Percentiles rank a stretch among this genome's conserved stretches.
phyloP scores from a whole-genome alignment of 2,888 invertebrate species.

The Scaptomyza polygonia region DNA sequence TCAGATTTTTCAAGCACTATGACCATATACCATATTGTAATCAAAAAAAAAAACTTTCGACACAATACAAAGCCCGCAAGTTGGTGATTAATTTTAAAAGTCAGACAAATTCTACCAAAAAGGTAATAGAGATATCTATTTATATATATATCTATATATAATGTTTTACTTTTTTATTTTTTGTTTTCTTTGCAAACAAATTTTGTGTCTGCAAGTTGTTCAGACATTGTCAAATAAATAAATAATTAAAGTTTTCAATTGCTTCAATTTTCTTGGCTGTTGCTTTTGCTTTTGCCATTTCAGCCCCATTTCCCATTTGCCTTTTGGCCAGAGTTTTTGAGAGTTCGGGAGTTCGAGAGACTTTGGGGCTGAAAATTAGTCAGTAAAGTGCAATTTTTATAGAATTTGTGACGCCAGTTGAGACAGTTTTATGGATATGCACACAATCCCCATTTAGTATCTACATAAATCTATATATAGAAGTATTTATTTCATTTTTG shows the following conservation, averaged over 20 bases:
- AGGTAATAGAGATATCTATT: not conserved
- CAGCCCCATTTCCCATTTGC: not conserved
- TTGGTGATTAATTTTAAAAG: not conserved
- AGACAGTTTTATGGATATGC: slow-evolving; percentile 53
- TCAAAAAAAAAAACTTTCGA: not conserved
- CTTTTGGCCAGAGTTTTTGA: not conserved
- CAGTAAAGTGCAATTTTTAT: slow-evolving; percentile 35
- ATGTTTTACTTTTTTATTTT: not conserved
- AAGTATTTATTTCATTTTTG: slow-evolving; percentile 46
- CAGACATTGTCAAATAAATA: slow-evolving; percentile 5
- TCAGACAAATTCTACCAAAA: not conserved
- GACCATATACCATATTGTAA: not conserved
- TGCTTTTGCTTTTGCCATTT: slow-evolving; percentile 16
- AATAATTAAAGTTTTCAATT: slow-evolving; percentile 11
- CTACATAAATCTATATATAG: too few species aligned
- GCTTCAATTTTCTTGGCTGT: slow-evolving; percentile 17
- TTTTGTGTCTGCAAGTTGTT: not conserved
- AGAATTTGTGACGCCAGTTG: slow-evolving; percentile 39
- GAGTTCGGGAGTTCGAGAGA: not conserved
- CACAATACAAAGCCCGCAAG: not conserved
- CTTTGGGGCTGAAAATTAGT: slow-evolving; percentile 25
- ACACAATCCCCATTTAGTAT: slow-evolving; percentile 26
- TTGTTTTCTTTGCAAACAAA: too few species aligned
- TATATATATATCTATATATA: too few species aligned
- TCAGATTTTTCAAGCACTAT: slow-evolving; percentile 1